phyloP scores from a whole-genome alignment of 2,888 invertebrate genomes.

The Leptopterna dolabrata region DNA sequence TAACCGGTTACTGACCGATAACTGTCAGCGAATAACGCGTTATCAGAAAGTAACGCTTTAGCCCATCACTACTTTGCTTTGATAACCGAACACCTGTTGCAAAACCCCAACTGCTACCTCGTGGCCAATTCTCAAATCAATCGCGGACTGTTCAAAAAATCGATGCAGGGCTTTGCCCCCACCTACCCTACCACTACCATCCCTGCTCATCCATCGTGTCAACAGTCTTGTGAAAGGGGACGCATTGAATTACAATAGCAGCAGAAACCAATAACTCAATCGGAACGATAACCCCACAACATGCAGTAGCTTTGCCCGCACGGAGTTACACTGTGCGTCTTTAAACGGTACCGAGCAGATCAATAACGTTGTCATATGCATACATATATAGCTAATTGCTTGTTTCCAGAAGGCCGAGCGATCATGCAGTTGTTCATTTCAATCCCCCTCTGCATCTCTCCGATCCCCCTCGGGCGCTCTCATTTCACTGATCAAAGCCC shows the following conservation, averaged over 20 bases:
- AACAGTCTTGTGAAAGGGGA: neutral
- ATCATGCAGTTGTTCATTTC: neutral
- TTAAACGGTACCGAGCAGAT: neutral
- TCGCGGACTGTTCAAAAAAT: no score
- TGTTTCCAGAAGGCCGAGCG: neutral
- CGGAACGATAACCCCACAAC: no score
- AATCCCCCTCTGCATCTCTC: neutral
- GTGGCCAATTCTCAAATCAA: no score
- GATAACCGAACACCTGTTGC: no score
- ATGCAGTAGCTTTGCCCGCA: neutral
- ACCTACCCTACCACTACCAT: no score
- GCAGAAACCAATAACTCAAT: neutral
- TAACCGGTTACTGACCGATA: no score
- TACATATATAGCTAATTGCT: neutral
- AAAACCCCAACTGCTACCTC: no score
- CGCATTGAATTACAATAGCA: neutral
- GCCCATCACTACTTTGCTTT: no score
- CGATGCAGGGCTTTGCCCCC: no score
- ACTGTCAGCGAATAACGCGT: no score
- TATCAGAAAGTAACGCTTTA: no score
- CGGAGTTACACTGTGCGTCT: neutral
- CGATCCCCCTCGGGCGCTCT: neutral
- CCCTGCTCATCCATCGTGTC: no score
- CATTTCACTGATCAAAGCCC: neutral
- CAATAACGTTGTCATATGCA: neutral